Conservation (phyloP, 2,113 vertebrate species). For the Puffinus mauretanicus region DNA sequence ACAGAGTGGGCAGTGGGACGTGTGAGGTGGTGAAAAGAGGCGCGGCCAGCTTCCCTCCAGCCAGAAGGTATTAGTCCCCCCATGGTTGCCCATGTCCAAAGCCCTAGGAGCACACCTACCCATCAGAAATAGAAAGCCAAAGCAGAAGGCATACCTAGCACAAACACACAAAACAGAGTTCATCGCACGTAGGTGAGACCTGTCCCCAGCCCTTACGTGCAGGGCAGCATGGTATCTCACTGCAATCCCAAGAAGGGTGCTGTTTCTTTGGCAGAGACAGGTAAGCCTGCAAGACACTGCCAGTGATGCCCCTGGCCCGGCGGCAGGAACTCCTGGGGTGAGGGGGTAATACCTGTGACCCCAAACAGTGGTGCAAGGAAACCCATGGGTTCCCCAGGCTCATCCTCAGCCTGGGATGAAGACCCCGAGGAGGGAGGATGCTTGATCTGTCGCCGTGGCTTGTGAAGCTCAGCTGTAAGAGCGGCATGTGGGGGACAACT, state of each 20-base stretch:
- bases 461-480: not conserved
- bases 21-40: not conserved
- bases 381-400: not conserved
- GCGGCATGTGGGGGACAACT: not conserved
- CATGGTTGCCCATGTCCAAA: not conserved
- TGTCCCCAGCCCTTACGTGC: not conserved
- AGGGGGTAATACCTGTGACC: fast-evolving
- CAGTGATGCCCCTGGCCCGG: not conserved
- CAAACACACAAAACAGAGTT: not conserved
- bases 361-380: not conserved
- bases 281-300: not conserved
- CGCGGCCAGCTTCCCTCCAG: not conserved
- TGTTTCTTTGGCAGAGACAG: not conserved
- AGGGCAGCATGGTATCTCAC: not conserved
- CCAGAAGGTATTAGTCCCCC: not conserved
- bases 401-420: not conserved
- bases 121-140: not conserved
- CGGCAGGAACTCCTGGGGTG: not conserved
- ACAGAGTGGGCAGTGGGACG: not conserved
- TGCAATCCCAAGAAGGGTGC: not conserved
- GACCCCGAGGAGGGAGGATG: fast-evolving
- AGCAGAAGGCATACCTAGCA: not conserved
- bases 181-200: not conserved
- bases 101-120: not conserved
- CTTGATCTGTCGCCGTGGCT: not conserved